These are phyloP conservation scores for Lamprologus ornatipinnis DNA, from an alignment of 2,113 vertebrate genomes.

Conservation along the genomic window DNA sequence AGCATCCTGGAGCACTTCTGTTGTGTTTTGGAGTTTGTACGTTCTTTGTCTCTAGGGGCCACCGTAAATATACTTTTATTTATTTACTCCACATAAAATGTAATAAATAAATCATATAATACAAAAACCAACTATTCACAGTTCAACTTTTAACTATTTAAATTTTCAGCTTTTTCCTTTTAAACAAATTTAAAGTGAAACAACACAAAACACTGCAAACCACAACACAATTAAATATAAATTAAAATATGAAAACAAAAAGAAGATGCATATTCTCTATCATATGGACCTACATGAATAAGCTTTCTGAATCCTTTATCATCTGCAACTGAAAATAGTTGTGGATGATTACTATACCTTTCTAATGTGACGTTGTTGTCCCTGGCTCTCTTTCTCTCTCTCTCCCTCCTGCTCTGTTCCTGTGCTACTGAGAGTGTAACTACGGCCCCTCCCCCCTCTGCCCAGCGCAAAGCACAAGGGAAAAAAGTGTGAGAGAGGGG, in stretches of 20 bases:
- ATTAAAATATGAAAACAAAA: no score
- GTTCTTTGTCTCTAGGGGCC: fast-evolving
- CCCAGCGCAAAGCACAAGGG: fast-evolving
- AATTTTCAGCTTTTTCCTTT: neutral
- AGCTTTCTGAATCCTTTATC: no score
- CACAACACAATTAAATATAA: no score
- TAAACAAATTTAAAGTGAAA: neutral
- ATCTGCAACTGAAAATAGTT: no score
- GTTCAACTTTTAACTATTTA: neutral
- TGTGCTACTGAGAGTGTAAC: neutral
- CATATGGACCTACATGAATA: no score
- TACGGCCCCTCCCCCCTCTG: neutral
- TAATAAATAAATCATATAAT: no score
- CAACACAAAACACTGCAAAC: neutral
- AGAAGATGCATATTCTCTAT: no score
- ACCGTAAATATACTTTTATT: no score
- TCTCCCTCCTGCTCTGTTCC: fast-evolving
- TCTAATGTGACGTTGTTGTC: neutral
- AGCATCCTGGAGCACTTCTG: no score
- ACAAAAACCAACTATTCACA: fast-evolving
- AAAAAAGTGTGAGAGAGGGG: neutral
- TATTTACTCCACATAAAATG: fast-evolving
- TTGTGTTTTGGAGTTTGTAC: fast-evolving
- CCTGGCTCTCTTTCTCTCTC: fast-evolving
- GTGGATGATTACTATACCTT: no score